Conservation (phyloP, 2,797 vertebrate genomes). For the Selene dorsalis region DNA sequence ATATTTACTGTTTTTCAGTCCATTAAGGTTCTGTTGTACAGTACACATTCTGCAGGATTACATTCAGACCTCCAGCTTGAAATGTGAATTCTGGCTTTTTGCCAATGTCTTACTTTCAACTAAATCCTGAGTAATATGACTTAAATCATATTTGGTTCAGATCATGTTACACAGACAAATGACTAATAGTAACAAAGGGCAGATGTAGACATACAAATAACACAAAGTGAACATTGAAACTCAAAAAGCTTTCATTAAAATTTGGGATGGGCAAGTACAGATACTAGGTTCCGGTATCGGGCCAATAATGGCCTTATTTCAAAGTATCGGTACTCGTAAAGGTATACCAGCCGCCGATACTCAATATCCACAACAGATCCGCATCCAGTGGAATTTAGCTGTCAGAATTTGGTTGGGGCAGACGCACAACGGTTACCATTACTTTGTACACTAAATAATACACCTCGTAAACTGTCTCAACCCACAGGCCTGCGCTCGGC, state of each 20-base stretch:
- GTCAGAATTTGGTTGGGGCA: too few species aligned
- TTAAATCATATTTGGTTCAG: not conserved
- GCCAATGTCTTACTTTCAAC: slow-evolving; percentile 2
- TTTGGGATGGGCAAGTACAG: too few species aligned
- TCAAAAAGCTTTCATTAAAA: slow-evolving; percentile 1
- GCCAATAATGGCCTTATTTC: too few species aligned
- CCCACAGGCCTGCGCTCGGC: too few species aligned
- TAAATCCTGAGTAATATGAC: slow-evolving; percentile 1
- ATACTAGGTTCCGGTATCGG: too few species aligned
- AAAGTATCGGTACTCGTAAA: too few species aligned
- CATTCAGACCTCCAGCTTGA: slow-evolving; percentile 8
- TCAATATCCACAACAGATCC: too few species aligned
- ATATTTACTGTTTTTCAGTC: slow-evolving; percentile 11
- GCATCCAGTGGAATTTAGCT: too few species aligned
- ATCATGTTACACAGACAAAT: not conserved
- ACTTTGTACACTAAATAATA: too few species aligned
- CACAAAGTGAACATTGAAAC: slow-evolving; percentile 9
- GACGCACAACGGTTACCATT: too few species aligned
- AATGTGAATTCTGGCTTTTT: not conserved
- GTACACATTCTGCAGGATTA: slow-evolving; percentile 4
- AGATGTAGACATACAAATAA: not conserved
- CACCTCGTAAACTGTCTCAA: too few species aligned
- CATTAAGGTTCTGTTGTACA: slow-evolving; percentile 11
- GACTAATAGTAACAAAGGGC: not conserved
- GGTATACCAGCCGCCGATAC: too few species aligned